phyloP scores from a whole-genome alignment of 1,140 invertebrate species.

The Diprion similis region DNA sequence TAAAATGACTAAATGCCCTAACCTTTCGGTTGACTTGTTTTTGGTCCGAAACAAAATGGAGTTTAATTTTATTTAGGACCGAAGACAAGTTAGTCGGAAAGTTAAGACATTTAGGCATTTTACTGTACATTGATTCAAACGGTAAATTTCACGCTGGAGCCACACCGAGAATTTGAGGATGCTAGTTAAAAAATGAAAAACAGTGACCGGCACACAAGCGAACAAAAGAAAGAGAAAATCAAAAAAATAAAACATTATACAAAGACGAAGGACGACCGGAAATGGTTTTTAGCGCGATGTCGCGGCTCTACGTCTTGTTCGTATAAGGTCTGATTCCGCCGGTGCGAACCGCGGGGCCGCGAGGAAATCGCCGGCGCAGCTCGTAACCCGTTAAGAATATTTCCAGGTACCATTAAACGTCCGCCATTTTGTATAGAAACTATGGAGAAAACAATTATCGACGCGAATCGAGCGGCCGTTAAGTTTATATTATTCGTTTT shows the following conservation, averaged over 20 bases:
- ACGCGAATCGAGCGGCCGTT: background rate
- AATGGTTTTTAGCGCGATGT: background rate
- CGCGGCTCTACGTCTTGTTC: background rate
- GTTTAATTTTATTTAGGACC: no score
- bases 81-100: no score
- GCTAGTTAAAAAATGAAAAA: background rate
- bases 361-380: background rate
- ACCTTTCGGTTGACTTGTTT: no score
- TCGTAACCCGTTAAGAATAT: slow-evolving; percentile 3
- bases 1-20: no score
- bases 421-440: slow-evolving; percentile 5
- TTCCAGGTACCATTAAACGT: slow-evolving; percentile 5
- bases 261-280: background rate
- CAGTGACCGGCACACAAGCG: background rate
- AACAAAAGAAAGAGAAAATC: background rate
- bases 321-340: slow-evolving; percentile 7
- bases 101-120: no score
- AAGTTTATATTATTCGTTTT: no score
- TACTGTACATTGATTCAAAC: no score
- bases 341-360: slow-evolving; percentile 4
- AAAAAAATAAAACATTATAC: background rate
- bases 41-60: no score
- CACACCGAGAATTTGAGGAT: no score
- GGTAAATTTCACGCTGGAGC: no score
- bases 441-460: background rate